Percentiles rank a stretch among this genome's conserved stretches.
phyloP scores from a whole-genome alignment of 2,888 invertebrate genomes.

The Himalopsyche japonica region DNA sequence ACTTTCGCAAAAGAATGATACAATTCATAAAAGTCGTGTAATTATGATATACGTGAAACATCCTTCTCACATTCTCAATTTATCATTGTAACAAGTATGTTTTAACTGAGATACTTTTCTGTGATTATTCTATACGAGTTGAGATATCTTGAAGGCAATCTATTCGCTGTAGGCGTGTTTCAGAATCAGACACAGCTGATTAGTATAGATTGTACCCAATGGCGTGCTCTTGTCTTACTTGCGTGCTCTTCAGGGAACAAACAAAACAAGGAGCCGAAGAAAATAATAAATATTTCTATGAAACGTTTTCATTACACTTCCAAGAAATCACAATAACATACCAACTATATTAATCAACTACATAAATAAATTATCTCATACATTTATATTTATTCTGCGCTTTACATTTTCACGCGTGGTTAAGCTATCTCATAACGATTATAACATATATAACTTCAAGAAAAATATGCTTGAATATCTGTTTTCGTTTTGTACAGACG shows the following conservation, averaged over 20 bases:
- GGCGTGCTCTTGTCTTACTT: neutral
- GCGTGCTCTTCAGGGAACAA: neutral
- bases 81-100: too few species aligned
- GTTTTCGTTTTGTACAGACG: neutral
- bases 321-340: neutral
- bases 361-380: neutral
- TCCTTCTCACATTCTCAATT: too few species aligned
- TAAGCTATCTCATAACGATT: too few species aligned
- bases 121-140: neutral
- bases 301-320: neutral
- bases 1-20: too few species aligned
- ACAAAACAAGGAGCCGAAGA: neutral
- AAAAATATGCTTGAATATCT: too few species aligned
- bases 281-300: neutral
- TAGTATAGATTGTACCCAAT: neutral
- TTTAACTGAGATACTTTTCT: neutral
- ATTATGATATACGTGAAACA: too few species aligned
- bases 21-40: too few species aligned
- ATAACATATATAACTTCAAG: too few species aligned
- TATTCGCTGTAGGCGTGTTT: neutral
- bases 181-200: neutral
- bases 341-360: neutral
- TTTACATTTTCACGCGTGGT: too few species aligned
- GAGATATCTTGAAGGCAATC: neutral
- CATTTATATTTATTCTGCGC: neutral